A percentile compares a stretch with the other conserved stretches of the same genome.
Evolutionary conservation across 2,113 vertebrate species (phyloP).

Genomic region (Emberiza fucata): DNA sequence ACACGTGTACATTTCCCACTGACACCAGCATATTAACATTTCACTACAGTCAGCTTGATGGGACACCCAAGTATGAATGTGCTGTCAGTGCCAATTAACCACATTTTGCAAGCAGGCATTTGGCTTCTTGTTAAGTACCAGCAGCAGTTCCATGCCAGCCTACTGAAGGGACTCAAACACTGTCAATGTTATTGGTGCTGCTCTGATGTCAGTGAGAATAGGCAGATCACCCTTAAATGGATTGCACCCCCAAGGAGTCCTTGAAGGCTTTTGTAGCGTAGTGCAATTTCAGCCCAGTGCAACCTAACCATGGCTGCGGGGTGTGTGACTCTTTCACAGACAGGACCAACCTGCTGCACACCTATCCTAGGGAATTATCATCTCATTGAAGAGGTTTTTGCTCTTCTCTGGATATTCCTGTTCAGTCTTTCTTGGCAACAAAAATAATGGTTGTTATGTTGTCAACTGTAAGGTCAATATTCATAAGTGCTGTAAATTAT

Average conservation of each 20-base stretch:
- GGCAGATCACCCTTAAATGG: neutral
- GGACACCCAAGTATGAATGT: neutral
- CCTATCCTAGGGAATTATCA: neutral
- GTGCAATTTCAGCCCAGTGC: rapidly evolving
- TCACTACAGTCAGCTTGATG: neutral
- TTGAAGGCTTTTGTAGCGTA: neutral
- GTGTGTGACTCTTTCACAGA: neutral
- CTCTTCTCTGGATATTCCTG: neutral
- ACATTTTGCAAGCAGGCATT: neutral
- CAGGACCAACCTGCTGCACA: neutral
- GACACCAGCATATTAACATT: neutral
- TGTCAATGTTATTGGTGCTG: neutral
- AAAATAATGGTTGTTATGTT: neutral
- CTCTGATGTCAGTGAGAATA: neutral
- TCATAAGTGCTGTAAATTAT: neutral
- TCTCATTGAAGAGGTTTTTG: neutral
- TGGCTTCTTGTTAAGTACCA: neutral
- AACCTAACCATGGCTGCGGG: rapidly evolving
- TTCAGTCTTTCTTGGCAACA: neutral
- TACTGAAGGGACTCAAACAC: neutral
- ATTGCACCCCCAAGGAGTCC: neutral
- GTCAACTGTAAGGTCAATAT: neutral
- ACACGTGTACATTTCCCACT: neutral
- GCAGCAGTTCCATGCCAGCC: neutral
- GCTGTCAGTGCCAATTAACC: neutral